Conservation (phyloP, 35 echinoderm and acorn worm species). For the Nesometra sesokonis region DNA sequence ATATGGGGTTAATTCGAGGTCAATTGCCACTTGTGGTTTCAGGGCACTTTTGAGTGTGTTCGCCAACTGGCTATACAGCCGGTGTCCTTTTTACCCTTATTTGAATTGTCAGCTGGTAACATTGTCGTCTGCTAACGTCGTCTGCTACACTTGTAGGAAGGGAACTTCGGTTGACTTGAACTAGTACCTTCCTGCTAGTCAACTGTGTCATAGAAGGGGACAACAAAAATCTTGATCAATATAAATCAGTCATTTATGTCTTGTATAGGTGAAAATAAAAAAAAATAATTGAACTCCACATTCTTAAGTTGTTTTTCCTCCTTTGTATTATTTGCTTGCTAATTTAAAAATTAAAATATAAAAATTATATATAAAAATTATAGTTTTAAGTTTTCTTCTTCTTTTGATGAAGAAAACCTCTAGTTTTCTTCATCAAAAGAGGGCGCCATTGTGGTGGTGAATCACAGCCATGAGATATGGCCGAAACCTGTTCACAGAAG, state of each 20-base stretch:
- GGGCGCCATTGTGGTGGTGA: no score
- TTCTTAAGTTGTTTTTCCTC: no score
- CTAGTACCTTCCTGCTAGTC: background rate
- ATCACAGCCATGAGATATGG: no score
- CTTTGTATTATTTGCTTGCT: no score
- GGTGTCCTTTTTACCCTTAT: background rate
- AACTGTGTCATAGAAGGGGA: background rate
- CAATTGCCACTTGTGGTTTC: background rate
- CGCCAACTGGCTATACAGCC: background rate
- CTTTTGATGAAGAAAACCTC: no score
- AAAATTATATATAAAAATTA: no score
- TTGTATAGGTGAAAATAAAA: no score
- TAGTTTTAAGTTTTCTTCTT: no score
- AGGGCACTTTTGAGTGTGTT: background rate
- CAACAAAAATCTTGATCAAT: background rate
- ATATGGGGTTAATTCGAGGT: background rate
- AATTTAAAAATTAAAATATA: no score
- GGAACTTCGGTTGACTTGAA: background rate
- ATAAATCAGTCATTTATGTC: background rate
- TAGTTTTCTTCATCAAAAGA: no score
- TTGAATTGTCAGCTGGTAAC: background rate
- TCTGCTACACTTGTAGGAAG: background rate
- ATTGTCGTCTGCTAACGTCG: background rate
- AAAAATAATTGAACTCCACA: no score
- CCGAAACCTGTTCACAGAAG: no score